A percentile compares a stretch with the other conserved stretches of the same genome.
Evolutionary conservation across 2,888 invertebrate genomes (phyloP).

Genomic region (Pegoplata infirma): DNA sequence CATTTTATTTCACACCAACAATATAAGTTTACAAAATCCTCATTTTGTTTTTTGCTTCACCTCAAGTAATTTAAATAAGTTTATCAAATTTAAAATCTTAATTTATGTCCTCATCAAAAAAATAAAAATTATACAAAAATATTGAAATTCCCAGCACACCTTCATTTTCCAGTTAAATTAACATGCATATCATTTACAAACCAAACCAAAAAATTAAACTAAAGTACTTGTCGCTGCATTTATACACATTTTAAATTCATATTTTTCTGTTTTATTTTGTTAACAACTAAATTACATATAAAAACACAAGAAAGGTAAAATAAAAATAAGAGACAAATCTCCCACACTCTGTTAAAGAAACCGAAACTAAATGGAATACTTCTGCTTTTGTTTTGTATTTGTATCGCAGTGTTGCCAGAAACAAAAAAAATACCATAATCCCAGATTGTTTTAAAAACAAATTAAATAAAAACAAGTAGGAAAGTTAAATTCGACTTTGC

Average conservation of each 20-base stretch:
- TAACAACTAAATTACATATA: conserved; percentile 35
- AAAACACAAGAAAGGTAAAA: not conserved
- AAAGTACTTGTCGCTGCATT: conserved; percentile 11
- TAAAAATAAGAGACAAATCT: conserved; percentile 1
- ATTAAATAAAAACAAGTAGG: too few relatives aligned
- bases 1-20: too few relatives aligned
- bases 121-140: not conserved
- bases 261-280: conserved; percentile 21
- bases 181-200: conserved; percentile 48
- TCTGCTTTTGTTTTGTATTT: not conserved
- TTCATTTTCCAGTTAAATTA: conserved; percentile 43
- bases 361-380: not conserved
- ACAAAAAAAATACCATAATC: too few relatives aligned
- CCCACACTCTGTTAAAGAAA: conserved; percentile 29
- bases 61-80: conserved; percentile 41
- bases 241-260: conserved; percentile 43
- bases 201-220: not conserved
- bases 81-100: conserved; percentile 45
- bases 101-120: conserved; percentile 20
- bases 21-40: too few relatives aligned
- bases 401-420: conserved; percentile 7
- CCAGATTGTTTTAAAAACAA: too few relatives aligned
- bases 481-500: too few relatives aligned
- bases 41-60: conserved; percentile 42
- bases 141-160: conserved; percentile 56